Base-by-base conservation (phyloP, 2,797 vertebrate species). In the Thunnus albacares region DNA sequence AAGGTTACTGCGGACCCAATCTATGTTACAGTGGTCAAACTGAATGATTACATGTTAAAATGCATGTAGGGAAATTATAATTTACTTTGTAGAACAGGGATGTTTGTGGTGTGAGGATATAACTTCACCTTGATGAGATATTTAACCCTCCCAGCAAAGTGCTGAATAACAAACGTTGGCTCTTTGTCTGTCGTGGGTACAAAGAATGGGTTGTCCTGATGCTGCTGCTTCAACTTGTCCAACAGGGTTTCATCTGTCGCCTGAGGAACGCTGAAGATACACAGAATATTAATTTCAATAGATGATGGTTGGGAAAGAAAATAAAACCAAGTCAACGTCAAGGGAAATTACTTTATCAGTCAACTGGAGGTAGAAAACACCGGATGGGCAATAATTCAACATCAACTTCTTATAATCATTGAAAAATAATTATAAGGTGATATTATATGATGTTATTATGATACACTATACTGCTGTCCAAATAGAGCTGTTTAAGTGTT, bases 71-170 rank as follows among this genome's bases (percentile, higher is more conserved):
- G 3, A 33, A 53, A 18, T 47, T 14, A 22, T 55, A 3, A 60
- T 51, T 74, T 33, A 47, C 58, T 57, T 28, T 45, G n/a, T 5
- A 38, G 47, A 56, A 20, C n/a, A 43, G 56, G 64, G 6, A 47
- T 66, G 59, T 61, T 71, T 71, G 35, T 9, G 52, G 13, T 33
- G 53, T 58, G 24, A 24, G 52, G 79, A 67, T 55, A 63, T 72
- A 51, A 75, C 76, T 47, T 43, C 79, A 99, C 98, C 96, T 99
- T 96, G 88, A 98, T 96, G 90, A 97, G 96, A 81, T 99, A 99
- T 78, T 96, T 96, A 75, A 99, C 97, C 75, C 92, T 97, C 28
- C 97, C 98, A 1, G 98, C 97, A 52, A 97, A 98, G 93, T 99
- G 98, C 33, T 91, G 95, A 79, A 99, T 96, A 65, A 97, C 92